These are phyloP conservation scores for Pseudomyrmex dendroicus DNA, from an alignment of 1,140 invertebrate genomes.

Conservation along the genomic window DNA sequence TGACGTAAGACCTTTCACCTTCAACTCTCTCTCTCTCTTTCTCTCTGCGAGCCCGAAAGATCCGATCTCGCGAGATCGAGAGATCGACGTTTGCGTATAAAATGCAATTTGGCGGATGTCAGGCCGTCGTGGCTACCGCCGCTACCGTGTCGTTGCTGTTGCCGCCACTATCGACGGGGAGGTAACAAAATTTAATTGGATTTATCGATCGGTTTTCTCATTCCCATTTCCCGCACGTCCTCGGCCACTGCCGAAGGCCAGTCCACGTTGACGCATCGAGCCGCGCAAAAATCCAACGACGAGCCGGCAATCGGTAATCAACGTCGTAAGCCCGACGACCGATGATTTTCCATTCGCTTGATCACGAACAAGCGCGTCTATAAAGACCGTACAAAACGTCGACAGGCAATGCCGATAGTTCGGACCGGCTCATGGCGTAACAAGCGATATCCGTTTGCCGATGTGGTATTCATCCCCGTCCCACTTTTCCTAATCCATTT, in stretches of 20 bases:
- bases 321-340: conserved; percentile 60
- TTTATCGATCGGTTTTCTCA: conserved; percentile 82
- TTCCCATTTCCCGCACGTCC: conserved; percentile 76
- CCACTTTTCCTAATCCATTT: background rate
- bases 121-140: conserved; percentile 53
- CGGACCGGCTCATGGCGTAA: background rate
- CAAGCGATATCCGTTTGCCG: background rate
- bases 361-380: background rate
- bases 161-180: conserved; percentile 54
- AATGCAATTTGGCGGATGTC: conserved; percentile 77
- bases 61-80: conserved; percentile 41
- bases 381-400: conserved; percentile 14
- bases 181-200: conserved; percentile 83
- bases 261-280: conserved; percentile 6
- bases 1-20: background rate
- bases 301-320: conserved; percentile 50
- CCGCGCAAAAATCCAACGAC: conserved; percentile 59
- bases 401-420: conserved; percentile 2
- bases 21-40: background rate
- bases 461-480: background rate
- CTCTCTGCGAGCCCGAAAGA: conserved; percentile 30
- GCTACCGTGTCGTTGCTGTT: conserved; percentile 36
- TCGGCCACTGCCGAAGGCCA: background rate
- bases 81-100: conserved; percentile 65
- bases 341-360: conserved; percentile 41